phyloP scores from a whole-genome alignment of 2,888 invertebrate genomes.

The Drosophila mimetica region DNA sequence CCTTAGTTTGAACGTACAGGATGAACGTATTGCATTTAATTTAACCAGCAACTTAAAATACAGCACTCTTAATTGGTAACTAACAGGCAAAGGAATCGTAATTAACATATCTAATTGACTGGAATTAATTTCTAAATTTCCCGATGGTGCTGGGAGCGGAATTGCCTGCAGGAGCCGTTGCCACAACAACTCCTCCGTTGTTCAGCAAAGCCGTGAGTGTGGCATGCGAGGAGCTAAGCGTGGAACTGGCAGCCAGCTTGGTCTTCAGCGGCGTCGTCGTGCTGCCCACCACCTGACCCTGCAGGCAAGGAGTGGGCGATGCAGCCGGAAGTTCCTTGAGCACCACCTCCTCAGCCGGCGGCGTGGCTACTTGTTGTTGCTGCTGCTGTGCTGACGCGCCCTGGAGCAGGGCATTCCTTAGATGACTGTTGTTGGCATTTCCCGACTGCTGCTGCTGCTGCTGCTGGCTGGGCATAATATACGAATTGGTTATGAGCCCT shows the following conservation, averaged over 20 bases:
- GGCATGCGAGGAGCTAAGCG: constrained; percentile 84
- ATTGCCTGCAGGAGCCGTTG: constrained; percentile 9
- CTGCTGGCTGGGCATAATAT: constrained; percentile 66
- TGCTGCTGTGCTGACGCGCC: constrained; percentile 59
- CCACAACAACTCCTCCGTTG: constrained; percentile 56
- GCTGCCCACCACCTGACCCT: constrained; percentile 67
- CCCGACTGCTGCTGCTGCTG: constrained; percentile 65
- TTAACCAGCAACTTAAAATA: not conserved
- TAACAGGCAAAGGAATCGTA: not conserved
- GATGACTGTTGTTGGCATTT: constrained; percentile 76
- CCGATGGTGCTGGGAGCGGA: constrained; percentile 10
- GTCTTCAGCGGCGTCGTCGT: constrained; percentile 60
- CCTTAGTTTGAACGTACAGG: not conserved
- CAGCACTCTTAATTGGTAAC: not conserved
- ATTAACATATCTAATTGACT: not conserved
- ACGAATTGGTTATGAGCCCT: constrained; percentile 83
- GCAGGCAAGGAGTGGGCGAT: constrained; percentile 56
- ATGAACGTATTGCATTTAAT: not conserved
- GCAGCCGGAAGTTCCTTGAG: constrained; percentile 51
- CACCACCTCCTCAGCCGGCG: constrained; percentile 39
- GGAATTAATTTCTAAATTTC: constrained; percentile 20
- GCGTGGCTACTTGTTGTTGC: constrained; percentile 17
- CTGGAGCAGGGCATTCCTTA: constrained; percentile 82
- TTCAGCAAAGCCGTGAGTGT: constrained; percentile 83
- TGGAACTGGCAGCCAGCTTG: constrained; percentile 71